Evolutionary conservation across 2,113 vertebrate genomes (phyloP).

Genomic region (Bothrops jararaca): DNA sequence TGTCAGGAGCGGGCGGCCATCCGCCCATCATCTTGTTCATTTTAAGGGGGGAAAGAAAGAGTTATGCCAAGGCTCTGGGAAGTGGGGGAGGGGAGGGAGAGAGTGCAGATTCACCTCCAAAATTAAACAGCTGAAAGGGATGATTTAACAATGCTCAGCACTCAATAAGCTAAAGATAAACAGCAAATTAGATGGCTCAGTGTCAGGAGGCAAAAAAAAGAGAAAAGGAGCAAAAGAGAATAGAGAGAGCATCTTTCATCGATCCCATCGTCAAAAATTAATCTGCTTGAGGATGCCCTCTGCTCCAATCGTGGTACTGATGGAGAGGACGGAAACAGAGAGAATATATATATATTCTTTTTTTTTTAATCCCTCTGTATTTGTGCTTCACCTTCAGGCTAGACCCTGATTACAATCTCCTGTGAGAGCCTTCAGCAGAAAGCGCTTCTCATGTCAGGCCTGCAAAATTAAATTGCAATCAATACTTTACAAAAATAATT

Average conservation of each 20-base stretch:
- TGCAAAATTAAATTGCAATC: conserved; percentile 85
- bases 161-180: conserved; percentile 90
- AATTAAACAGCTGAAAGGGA: conserved; percentile 94
- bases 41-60: conserved; percentile 67
- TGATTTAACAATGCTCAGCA: conserved; percentile 93
- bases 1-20: conserved; percentile 57
- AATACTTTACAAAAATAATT: conserved; percentile 88
- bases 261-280: conserved; percentile 90
- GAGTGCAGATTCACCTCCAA: conserved; percentile 77
- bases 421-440: conserved; percentile 77
- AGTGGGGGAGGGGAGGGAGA: conserved; percentile 71
- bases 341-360: conserved; percentile 1
- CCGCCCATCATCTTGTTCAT: conserved; percentile 72
- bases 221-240: background rate
- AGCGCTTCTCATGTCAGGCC: conserved; percentile 79
- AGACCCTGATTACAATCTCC: conserved; percentile 82
- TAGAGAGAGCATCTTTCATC: conserved; percentile 76
- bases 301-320: conserved; percentile 79
- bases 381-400: conserved; percentile 79
- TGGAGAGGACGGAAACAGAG: conserved; percentile 79
- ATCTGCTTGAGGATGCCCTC: conserved; percentile 83
- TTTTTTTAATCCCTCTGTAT: conserved; percentile 64
- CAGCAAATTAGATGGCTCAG: conserved; percentile 89
- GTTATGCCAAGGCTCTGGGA: conserved; percentile 70
- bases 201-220: conserved; percentile 73